Base-by-base conservation (phyloP, 2,888 invertebrate species). In the Unio pictorum region DNA sequence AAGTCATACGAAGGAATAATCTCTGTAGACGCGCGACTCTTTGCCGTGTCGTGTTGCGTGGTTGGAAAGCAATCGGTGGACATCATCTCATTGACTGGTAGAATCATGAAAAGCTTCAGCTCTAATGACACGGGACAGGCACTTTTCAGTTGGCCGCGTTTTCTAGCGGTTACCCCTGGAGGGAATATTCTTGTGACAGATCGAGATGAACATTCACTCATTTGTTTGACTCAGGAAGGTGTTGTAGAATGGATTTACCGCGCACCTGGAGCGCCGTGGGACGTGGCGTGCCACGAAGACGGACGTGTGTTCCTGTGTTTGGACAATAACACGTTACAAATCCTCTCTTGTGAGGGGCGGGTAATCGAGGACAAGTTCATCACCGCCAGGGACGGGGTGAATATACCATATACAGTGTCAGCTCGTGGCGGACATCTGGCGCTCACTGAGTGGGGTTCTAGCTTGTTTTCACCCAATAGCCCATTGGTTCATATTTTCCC, bases 1-100 rank as follows among this genome's bases (percentile, higher is more conserved):
- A 81, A 80, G 67, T 75, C 77, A 6, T 81, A 81, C 66, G 81
- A 81, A 68, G 81, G 80, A 5, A 80, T 81, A 6, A 69, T 73
- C 17, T 72, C 69, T 55, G 69, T 81, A 28, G 69, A 69, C 5
- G 76, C 72, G 20, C 72, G 67, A 15, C 71, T 72, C 5, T 79
- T 74, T 64, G 80, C 74, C 2, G 80, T 76, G 15, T 80, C 81
- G 0, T 79, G 81, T 61, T 79, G 81, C 57, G 69, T 76, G 4
- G 65, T 75, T 17, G 80, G 76, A 28, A 71, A 72, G 55, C 76
- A 76, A 54, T 75, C 75, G 55, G 72, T 81, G 30, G 81, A 81
- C 66, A 68, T 81, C 4, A 76, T 81, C 17, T 75, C 76, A 61
- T 61, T 70, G 55, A 64, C 60, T 8, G 81, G 78, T 18, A 55